Base-by-base conservation (phyloP, 2,113 vertebrate genomes). In the Terrapene triunguis region DNA sequence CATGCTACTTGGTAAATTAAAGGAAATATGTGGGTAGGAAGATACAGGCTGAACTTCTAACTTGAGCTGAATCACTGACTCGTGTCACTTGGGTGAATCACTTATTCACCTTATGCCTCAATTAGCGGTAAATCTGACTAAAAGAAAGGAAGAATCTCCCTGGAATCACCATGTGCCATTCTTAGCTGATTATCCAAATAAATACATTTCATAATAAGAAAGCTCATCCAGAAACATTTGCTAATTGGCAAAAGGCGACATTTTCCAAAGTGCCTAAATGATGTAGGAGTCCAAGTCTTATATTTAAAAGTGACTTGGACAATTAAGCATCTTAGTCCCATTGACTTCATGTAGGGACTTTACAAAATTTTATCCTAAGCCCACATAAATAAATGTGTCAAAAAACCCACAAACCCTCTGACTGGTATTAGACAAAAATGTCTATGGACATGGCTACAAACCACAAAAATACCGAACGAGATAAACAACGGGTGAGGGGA, bases 361-460 rank as follows among this genome's bases (percentile, higher is more conserved):
- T 14, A 62, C 29, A 62, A 14, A 35, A 62, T 62, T 8, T 62
- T 62, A 35, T 42, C 72, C 21, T 17, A 83, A 84, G 2, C 2
- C 1, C 2, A 2, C 27, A 1, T 5, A 81, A 48, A 35, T n/a
- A 90, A 80, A 38, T 55, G 48, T 4, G 5, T 48, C 0, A 0
- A 65, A 27, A 53, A 2, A 79, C 14, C 3, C 4, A 3, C 59
- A 5, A 35, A 32, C 59, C 2, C 59, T 91, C 16, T 81, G 79
- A 65, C 3, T 21, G 4, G 16, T 85, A 89, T 57, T 5, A 89
- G 88, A 89, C 38, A 83, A 91, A 88, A 94, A 53, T 89, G 3
- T 29, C n/a, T 59, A 13, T 48, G 80, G 17, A 1, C 22, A 25
- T 22, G 24, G 38, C 38, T 76, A 76, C 72, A 82, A 17, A 10